Base-by-base conservation (phyloP, 2,797 vertebrate species). In the Perodicticus potto region DNA sequence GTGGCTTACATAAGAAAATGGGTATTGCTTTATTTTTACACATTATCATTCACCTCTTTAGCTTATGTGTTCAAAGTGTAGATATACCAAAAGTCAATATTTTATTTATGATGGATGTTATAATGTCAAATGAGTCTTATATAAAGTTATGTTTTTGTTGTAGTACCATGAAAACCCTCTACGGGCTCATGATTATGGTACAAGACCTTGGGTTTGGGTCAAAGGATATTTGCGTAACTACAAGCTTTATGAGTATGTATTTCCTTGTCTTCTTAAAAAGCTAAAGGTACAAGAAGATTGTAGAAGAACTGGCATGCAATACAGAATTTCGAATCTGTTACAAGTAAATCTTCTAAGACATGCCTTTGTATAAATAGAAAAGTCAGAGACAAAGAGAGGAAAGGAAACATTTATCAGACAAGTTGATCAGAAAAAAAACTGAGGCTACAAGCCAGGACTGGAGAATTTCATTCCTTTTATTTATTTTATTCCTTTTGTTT, bases 11-110 rank as follows among this genome's bases (percentile, higher is more conserved):
- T 70, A 93, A 53, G 27, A 92, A 94, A 96, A 34, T 29, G 29
- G 4, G 3, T 57, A 16, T 63, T 45, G 93, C 7, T 84, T 94
- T 77, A 93, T 74, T 96, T 85, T 74, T 27, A 61, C 16, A 32
- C 29, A 55, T 40, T 93, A 96, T 94, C 67, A 59, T n/a, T 67
- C 74, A 77, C 45, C 8, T 86, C 40, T 83, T 72, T 76, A 92
- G 69, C 61, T 91, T 87, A 43, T 32, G 10, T 76, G 32, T 29
- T 95, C 17, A 91, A 72, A 96, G 74, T 76, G 76, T 53, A 59
- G 61, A 65, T 69, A 3, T n/a, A 14, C n/a, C 34, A 19, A 61
- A 53, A 72, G 22, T 76, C 55, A 84, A 4, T 25, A 87, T 73
- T 67, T 92, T 74, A 29, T 57, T 53, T 59, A 65, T 69, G 59